Conservation (phyloP, 2,113 vertebrate species). For the Falco punctatus region DNA sequence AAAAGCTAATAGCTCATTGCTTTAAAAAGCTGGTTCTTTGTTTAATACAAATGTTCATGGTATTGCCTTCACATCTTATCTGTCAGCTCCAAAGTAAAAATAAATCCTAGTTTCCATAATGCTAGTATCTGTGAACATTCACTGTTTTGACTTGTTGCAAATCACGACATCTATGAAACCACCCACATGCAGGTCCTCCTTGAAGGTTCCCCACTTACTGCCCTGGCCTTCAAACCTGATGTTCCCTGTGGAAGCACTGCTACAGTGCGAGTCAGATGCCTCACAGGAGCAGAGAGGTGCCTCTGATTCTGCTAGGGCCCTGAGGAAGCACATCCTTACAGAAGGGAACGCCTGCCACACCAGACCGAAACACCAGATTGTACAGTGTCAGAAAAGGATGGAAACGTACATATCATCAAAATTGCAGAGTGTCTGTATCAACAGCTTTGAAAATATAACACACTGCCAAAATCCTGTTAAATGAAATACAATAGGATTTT, state of each 20-base stretch:
- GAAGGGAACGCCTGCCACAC: rapidly evolving
- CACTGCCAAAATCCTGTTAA: background rate
- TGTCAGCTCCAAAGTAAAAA: background rate
- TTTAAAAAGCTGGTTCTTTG: background rate
- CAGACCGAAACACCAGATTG: background rate
- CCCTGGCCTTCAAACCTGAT: background rate
- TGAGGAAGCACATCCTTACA: background rate
- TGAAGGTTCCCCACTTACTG: background rate
- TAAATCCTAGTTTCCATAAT: background rate
- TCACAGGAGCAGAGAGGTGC: background rate
- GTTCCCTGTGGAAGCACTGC: background rate
- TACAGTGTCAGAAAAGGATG: background rate
- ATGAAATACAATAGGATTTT: background rate
- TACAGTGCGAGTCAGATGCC: background rate
- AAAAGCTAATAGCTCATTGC: background rate
- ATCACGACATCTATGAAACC: background rate
- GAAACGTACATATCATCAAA: background rate
- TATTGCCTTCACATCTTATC: background rate
- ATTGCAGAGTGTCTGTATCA: background rate
- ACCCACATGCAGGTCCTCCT: background rate
- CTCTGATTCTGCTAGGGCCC: background rate
- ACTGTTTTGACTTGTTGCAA: background rate
- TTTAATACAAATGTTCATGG: background rate
- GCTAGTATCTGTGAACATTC: background rate
- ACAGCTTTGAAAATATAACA: background rate